Conservation (phyloP, 2,797 vertebrate species). For the Nannoperca obscura region DNA sequence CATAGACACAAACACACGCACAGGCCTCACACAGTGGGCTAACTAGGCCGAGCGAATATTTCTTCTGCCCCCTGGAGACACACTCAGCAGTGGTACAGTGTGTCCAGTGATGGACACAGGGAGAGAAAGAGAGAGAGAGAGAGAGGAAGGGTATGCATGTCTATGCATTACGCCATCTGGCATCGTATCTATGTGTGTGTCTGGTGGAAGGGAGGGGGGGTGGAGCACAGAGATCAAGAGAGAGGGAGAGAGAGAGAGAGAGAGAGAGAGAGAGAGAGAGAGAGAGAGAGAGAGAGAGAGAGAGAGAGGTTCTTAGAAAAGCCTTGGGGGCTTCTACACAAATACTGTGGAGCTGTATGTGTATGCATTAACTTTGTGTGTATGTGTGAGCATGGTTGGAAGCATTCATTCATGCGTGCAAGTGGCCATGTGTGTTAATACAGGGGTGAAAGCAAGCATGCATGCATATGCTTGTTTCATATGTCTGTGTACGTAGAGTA, state of each 20-base stretch:
- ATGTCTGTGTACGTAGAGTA: neutral
- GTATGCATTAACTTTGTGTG: slow-evolving; percentile 32
- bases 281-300: slow-evolving; percentile 11
- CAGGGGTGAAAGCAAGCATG: slow-evolving; percentile 31
- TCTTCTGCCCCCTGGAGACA: slow-evolving; percentile 50
- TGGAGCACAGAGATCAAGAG: slow-evolving; percentile 7
- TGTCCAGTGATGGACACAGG: slow-evolving; percentile 57
- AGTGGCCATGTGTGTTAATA: slow-evolving; percentile 50
- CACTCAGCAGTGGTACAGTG: slow-evolving; percentile 65
- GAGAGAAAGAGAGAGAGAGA: slow-evolving; percentile 10
- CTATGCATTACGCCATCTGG: slow-evolving; percentile 60
- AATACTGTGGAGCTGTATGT: slow-evolving; percentile 27
- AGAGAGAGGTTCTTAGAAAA: slow-evolving; percentile 19
- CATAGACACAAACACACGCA: neutral
- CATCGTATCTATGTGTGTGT: slow-evolving; percentile 30
- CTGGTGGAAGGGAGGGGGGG: neutral
- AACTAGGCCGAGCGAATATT: slow-evolving; percentile 66
- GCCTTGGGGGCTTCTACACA: slow-evolving; percentile 19
- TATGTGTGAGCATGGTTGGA: slow-evolving; percentile 6
- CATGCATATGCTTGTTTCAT: slow-evolving; percentile 39
- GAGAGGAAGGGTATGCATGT: slow-evolving; percentile 13
- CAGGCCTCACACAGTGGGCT: slow-evolving; percentile 26
- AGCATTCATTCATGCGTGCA: slow-evolving; percentile 37
- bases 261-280: no score
- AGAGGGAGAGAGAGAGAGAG: no score